Base-by-base conservation (phyloP, 2,888 invertebrate genomes). In the Ferrisia virgata region DNA sequence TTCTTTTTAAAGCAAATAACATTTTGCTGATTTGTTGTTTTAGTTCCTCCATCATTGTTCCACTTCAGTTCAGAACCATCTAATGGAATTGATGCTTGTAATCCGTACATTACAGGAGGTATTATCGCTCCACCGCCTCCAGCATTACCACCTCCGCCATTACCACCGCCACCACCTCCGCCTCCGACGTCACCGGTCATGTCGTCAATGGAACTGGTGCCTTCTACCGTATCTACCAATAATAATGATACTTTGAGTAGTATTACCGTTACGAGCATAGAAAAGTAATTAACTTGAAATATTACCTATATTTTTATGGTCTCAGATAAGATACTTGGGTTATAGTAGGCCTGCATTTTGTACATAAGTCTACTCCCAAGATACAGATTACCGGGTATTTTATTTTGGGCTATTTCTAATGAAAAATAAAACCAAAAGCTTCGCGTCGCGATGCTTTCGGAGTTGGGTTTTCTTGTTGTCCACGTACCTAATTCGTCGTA, bases 51-150 rank as follows among this genome's bases (percentile, higher is more conserved):
- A 36, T 81, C 81, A 39, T 33, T 81, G 64, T 81, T 81, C 58
- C 81, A 81, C 58, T 81, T 81, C 64, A 81, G 53, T 64, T 81
- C 81, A n/a, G 81, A 81, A 39, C 81, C 47, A 53, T 81, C 81
- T 47, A 81, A 81, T 39, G 81, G 81, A 64, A 53, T 81, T 64
- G 81, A 81, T 58, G 58, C 33, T 18, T 80, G 80, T 81, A 81
- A 58, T 81, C 81, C 81, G 33, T 81, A 81, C 33, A 31, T 81
- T 47, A 36, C 81, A 25, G 81, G 81, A 64, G 64, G 81, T 18
- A 58, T 81, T 22, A 81, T 81, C 58, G 81, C 58, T 11, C 81
- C 81, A 8, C 81, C 81, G 39, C 81, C 81, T 47, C 81, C 81
- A 3, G 15, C 80, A 5, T 53, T 81, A 15, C 81, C 81, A 2